A percentile compares a stretch with the other conserved stretches of the same genome.
Conservation (phyloP, 1,140 invertebrate species). For the Tetramorium parvispinum region DNA sequence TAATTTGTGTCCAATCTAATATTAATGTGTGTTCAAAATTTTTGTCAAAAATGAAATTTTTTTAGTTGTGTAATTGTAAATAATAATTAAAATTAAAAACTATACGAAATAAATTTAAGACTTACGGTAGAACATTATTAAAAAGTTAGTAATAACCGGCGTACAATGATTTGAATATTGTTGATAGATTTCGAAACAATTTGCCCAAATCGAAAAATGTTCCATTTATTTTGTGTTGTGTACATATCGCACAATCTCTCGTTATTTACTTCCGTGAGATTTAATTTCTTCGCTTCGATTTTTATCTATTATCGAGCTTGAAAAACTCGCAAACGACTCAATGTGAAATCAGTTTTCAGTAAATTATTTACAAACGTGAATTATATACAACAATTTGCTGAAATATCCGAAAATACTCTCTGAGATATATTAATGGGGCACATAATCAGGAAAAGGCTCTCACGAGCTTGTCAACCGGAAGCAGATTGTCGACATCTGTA, state of each 20-base stretch:
- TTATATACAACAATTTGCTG: neutral
- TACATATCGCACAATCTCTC: neutral
- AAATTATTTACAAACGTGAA: neutral
- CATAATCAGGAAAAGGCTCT: constrained; percentile 21
- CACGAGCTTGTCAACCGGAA: constrained; percentile 35
- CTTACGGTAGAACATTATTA: neutral
- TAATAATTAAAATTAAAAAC: neutral
- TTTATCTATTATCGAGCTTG: neutral
- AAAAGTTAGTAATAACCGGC: neutral
- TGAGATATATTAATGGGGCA: constrained; percentile 10
- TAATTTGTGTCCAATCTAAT: neutral
- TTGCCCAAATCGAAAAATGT: neutral
- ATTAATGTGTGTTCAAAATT: neutral
- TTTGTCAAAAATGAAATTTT: neutral
- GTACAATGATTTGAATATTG: neutral
- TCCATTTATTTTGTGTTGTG: neutral
- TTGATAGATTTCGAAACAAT: neutral
- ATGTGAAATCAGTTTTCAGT: neutral
- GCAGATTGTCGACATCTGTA: constrained; percentile 44
- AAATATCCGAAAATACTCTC: constrained; percentile 15
- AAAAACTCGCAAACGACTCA: neutral
- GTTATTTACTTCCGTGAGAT: neutral
- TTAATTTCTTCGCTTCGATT: neutral
- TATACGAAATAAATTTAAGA: neutral
- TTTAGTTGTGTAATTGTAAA: neutral